Conservation (phyloP, 1,140 invertebrate genomes). For the Telenomus remus region DNA sequence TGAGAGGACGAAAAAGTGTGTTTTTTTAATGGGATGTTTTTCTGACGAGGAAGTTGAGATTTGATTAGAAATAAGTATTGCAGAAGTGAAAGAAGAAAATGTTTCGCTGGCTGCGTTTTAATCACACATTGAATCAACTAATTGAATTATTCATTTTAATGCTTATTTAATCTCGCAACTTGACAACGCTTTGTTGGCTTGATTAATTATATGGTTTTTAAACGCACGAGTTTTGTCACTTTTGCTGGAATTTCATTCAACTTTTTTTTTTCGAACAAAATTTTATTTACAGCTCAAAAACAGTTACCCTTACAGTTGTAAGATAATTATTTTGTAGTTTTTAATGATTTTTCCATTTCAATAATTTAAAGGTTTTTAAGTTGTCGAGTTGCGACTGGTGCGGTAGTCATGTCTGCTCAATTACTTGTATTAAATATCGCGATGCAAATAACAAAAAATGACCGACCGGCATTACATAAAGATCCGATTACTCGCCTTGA, state of each 20-base stretch:
- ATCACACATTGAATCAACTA: slow-evolving; percentile 45
- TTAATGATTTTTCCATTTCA: too few species aligned
- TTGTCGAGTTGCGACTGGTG: too few species aligned
- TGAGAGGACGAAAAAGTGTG: too few species aligned
- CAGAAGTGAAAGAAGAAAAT: slow-evolving; percentile 43
- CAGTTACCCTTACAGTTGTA: too few species aligned
- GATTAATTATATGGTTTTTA: slow-evolving; percentile 22
- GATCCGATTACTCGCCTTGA: slow-evolving; percentile 12
- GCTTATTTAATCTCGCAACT: slow-evolving; percentile 33
- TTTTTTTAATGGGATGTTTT: too few species aligned
- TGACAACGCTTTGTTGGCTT: slow-evolving; percentile 25
- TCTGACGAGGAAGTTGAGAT: too few species aligned
- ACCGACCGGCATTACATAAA: slow-evolving; percentile 36
- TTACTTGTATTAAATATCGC: slow-evolving; percentile 7
- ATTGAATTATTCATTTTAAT: slow-evolving; percentile 44
- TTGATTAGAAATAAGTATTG: neutral
- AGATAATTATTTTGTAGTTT: too few species aligned
- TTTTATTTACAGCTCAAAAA: too few species aligned
- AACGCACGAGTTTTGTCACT: neutral
- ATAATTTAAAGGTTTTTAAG: too few species aligned
- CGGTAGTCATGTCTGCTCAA: too few species aligned
- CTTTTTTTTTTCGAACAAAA: too few species aligned
- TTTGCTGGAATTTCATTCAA: neutral
- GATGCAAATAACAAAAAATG: slow-evolving; percentile 31
- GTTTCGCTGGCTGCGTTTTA: slow-evolving; percentile 23